Percentiles rank a stretch among this genome's conserved stretches.
Evolutionary conservation across 2,113 vertebrate species (phyloP).

Genomic region (Myocastor coypus): DNA sequence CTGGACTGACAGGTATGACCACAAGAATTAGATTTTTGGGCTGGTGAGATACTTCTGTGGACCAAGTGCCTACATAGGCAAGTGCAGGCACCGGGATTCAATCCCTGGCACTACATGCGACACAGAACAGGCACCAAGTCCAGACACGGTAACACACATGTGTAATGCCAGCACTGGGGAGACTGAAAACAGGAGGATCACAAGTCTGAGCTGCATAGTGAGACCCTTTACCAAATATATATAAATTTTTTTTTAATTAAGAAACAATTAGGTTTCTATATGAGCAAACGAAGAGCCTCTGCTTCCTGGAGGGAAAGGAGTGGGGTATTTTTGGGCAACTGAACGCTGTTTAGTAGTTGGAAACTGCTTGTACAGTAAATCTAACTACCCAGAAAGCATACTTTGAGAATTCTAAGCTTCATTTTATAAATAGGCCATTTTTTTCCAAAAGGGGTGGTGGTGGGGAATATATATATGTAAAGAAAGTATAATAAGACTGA

Average conservation of each 20-base stretch:
- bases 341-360: background rate
- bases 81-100: too few species aligned
- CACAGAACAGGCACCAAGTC: too few species aligned
- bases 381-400: conserved; percentile 36
- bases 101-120: too few species aligned
- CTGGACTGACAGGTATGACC: background rate
- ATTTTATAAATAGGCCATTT: conserved; percentile 40
- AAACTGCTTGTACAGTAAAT: conserved; percentile 19
- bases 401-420: conserved; percentile 54
- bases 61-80: too few species aligned
- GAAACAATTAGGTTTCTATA: background rate
- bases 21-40: background rate
- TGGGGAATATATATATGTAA: background rate
- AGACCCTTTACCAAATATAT: too few species aligned
- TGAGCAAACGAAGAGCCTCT: background rate
- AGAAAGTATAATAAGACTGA: background rate
- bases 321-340: conserved; percentile 18
- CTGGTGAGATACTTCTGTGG: too few species aligned
- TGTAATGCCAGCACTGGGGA: too few species aligned
- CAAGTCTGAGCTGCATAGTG: too few species aligned
- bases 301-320: background rate
- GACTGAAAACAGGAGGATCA: too few species aligned
- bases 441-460: background rate
- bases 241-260: too few species aligned
- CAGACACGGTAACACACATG: too few species aligned